phyloP scores from a whole-genome alignment of 2,113 vertebrate species.

The Canis aureus region DNA sequence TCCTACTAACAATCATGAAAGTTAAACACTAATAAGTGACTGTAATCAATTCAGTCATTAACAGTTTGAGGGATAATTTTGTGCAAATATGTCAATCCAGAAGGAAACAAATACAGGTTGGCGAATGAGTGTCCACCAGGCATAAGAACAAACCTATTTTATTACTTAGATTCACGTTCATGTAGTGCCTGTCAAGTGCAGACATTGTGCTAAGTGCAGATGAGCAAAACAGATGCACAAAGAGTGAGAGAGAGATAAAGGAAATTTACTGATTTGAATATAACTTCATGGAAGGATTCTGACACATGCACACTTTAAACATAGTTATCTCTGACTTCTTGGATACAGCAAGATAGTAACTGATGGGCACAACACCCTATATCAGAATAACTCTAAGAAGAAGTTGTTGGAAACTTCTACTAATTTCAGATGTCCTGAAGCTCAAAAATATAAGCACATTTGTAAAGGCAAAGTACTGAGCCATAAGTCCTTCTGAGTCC shows the following conservation, averaged over 20 bases:
- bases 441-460: not conserved
- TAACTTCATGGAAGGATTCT: not conserved
- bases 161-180: constrained; percentile 16
- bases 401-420: not conserved
- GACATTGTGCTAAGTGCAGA: not conserved
- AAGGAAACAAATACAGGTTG: not conserved
- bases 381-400: constrained; percentile 17
- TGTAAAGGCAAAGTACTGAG: constrained; percentile 12
- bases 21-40: constrained; percentile 35
- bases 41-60: not conserved
- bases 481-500: not conserved
- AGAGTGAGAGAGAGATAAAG: not conserved
- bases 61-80: not conserved
- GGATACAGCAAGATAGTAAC: not conserved
- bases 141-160: not conserved
- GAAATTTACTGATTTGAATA: not conserved
- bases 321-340: not conserved
- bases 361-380: not conserved
- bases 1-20: not conserved
- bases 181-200: not conserved
- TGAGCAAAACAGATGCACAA: not conserved
- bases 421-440: constrained; percentile 21
- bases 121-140: not conserved
- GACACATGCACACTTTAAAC: not conserved
- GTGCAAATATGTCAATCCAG: not conserved